These are phyloP conservation scores for Polyommatus iphigenia DNA, from an alignment of 2,888 invertebrate genomes.

Conservation along the genomic window DNA sequence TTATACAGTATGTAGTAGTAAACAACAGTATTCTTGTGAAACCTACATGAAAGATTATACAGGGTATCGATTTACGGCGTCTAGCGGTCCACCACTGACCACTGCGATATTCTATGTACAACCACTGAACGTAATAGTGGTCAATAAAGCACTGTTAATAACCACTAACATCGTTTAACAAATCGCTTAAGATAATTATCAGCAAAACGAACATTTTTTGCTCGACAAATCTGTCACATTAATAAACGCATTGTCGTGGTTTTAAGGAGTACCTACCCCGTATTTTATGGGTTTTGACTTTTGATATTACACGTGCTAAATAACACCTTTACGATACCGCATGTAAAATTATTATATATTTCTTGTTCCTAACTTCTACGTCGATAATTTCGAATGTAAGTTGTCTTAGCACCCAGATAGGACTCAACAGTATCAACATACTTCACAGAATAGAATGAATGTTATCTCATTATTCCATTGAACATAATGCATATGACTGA, in stretches of 20 bases:
- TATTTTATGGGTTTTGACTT: too few species aligned
- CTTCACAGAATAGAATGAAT: neutral
- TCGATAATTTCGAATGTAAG: neutral
- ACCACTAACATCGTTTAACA: neutral
- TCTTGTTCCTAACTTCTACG: too few species aligned
- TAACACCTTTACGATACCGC: too few species aligned
- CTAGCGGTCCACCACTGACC: neutral
- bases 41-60: slow-evolving; percentile 7
- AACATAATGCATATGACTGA: neutral
- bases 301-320: too few species aligned
- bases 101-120: neutral
- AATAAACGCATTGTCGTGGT: too few species aligned
- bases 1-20: neutral
- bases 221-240: too few species aligned
- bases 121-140: neutral
- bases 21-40: neutral
- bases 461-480: slow-evolving; percentile 8
- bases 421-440: too few species aligned
- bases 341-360: too few species aligned
- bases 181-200: too few species aligned
- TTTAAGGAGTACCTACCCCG: too few species aligned
- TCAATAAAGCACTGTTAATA: neutral
- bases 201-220: too few species aligned
- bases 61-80: neutral
- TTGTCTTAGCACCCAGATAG: neutral